A percentile compares a stretch with the other conserved stretches of the same genome.
Conservation (phyloP, 2,113 vertebrate genomes). For the Saguinus imperator region DNA sequence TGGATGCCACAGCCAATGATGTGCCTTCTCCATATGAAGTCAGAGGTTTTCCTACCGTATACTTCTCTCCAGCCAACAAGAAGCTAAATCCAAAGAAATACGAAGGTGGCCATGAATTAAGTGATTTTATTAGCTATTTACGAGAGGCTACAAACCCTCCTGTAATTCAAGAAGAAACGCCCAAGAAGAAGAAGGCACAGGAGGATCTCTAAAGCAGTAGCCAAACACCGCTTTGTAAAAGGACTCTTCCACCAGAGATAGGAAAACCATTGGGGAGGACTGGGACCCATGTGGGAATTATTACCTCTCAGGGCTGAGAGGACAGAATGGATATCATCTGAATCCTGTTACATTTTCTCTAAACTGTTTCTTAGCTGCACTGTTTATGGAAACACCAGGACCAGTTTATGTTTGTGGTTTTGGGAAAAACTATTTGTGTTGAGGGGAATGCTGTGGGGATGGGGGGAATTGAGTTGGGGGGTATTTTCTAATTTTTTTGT, state of each 20-base stretch:
- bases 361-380: slow-evolving; percentile 85
- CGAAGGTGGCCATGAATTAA: slow-evolving; percentile 97
- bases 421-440: slow-evolving; percentile 77
- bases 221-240: slow-evolving; percentile 62
- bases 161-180: slow-evolving; percentile 90
- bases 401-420: slow-evolving; percentile 83
- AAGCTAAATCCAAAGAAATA: slow-evolving; percentile 98
- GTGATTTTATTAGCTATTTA: slow-evolving; percentile 95
- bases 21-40: slow-evolving; percentile 97
- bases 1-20: slow-evolving; percentile 99
- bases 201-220: slow-evolving; percentile 86
- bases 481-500: slow-evolving; percentile 91
- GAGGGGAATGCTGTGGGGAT: slow-evolving; percentile 57
- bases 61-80: slow-evolving; percentile 93
- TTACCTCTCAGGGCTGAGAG: slow-evolving; percentile 68
- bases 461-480: slow-evolving; percentile 76
- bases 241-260: slow-evolving; percentile 73
- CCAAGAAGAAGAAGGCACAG: slow-evolving; percentile 93
- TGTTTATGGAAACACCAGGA: slow-evolving; percentile 85
- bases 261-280: slow-evolving; percentile 75
- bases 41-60: slow-evolving; percentile 97
- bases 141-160: slow-evolving; percentile 92
- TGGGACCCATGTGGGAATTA: slow-evolving; percentile 69
- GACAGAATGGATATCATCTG: slow-evolving; percentile 80
- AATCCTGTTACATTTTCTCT: slow-evolving; percentile 83